Evolutionary conservation across 2,113 vertebrate genomes (phyloP), one percentile per base, ranked within the genome.

Genomic region (Andinoacara biseriatus): DNA sequence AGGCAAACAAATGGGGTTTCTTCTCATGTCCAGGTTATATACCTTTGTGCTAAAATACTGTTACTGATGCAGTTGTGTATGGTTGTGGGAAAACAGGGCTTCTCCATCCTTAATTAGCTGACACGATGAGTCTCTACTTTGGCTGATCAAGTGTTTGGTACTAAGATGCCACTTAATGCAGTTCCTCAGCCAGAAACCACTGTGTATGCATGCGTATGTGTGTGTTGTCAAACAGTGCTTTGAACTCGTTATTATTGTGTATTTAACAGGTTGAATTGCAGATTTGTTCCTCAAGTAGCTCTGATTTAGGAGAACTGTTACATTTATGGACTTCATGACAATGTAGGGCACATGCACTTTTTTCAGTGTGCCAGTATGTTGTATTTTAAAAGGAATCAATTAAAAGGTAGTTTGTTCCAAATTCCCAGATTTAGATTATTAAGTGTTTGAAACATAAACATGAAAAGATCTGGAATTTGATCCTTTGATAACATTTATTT

Each of bases 21-120:
- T 2, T 15, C 26, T 22, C 58, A 38, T 11, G 10, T 57, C 31
- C 43, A 52, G n/a, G 17, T 33, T 58, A 7, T 5, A 74, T 61
- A 11, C 40, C 29, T 46, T 13, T 3, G 2, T 76, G 58, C 54
- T 63, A 3, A 40, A 54, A 31, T 57, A 46, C 11, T 60, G 18
- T 7, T 3, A 22, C 56, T 46, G 38, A 6, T 63, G 58, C 14
- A 65, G 58, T 14, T 58, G 35, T 78, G 74, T 29, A 56, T 84
- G 52, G 77, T 40, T 52, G 65, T 74, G 65, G 60, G 54, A 86
- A 86, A 76, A 89, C 61, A 57, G 54, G 72, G 62, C 33, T 90
- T 62, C 65, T 81, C 67, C 74, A 76, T 78, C 13, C 63, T 81
- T 90, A 89, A 92, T 91, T 90, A 86, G 85, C 76, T 72, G 75